Conservation (phyloP, 2,113 vertebrate genomes). For the Furnarius figulus region DNA sequence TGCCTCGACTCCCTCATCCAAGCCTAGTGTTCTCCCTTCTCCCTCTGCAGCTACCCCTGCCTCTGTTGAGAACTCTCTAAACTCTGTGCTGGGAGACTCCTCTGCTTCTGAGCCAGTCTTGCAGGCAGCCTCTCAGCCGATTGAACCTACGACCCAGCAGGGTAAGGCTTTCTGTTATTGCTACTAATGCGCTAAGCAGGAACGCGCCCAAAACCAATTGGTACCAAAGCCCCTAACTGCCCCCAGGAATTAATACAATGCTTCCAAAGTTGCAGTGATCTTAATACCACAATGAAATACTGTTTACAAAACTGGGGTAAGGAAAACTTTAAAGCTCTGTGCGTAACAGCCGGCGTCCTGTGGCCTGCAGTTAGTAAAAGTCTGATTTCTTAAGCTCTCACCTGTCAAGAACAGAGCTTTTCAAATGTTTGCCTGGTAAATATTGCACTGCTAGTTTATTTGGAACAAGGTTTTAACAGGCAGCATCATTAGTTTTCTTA, state of each 20-base stretch:
- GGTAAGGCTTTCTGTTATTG: constrained; percentile 82
- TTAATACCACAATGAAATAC: neutral
- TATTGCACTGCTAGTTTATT: neutral
- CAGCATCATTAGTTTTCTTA: neutral
- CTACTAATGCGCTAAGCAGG: constrained; percentile 63
- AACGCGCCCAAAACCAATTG: neutral
- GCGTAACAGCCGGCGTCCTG: rapidly evolving
- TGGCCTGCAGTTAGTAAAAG: neutral
- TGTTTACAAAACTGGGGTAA: neutral
- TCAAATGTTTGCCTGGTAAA: neutral
- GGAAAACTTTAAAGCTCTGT: neutral
- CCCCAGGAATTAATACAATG: neutral
- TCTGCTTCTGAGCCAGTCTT: constrained; percentile 85
- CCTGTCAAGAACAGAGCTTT: neutral
- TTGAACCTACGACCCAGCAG: constrained; percentile 81
- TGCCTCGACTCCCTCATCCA: constrained; percentile 90
- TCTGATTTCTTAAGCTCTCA: neutral
- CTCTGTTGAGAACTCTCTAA: constrained; percentile 88
- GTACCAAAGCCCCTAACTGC: neutral
- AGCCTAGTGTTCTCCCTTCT: constrained; percentile 97
- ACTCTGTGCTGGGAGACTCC: constrained; percentile 91
- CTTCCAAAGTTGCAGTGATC: constrained; percentile 10
- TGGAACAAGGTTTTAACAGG: neutral
- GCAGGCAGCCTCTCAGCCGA: constrained; percentile 84
- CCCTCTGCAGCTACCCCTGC: constrained; percentile 93